Evolutionary conservation across 2,888 invertebrate genomes (phyloP).

Genomic region (Portevinia maculata): DNA sequence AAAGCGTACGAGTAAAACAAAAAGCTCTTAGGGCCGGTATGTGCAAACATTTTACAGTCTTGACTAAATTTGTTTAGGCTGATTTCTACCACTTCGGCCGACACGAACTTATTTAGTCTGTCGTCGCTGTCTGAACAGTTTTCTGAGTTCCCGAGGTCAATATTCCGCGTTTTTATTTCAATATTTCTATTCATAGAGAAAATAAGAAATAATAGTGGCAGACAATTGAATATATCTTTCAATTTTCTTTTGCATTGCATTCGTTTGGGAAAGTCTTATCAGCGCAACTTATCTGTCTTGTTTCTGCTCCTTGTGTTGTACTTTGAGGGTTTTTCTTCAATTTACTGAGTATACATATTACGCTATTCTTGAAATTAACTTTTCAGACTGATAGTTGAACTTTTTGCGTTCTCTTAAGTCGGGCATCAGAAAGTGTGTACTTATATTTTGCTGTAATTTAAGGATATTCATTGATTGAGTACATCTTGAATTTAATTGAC

Average conservation of each 20-base stretch:
- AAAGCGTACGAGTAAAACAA: conserved; percentile 25
- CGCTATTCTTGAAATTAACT: conserved; percentile 29
- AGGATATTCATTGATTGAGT: too few species aligned
- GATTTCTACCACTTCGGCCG: conserved; percentile 13
- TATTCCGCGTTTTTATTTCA: conserved; percentile 25
- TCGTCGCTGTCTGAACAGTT: conserved; percentile 29
- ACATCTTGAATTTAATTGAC: too few species aligned
- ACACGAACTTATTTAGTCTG: conserved; percentile 39
- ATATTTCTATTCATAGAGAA: not conserved
- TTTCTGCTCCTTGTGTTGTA: conserved; percentile 19
- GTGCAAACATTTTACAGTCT: conserved; percentile 41
- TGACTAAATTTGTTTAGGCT: conserved; percentile 45
- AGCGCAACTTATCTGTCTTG: conserved; percentile 43
- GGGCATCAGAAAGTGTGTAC: not conserved
- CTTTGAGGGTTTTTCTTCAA: conserved; percentile 12
- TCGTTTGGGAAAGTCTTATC: conserved; percentile 42
- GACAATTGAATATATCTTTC: too few species aligned
- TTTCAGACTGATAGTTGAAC: conserved; percentile 32
- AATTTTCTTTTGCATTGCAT: conserved; percentile 23
- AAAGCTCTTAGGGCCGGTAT: conserved; percentile 13
- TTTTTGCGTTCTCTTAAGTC: conserved; percentile 12
- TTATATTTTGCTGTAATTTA: too few species aligned
- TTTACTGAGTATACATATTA: conserved; percentile 19
- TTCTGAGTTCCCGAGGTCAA: conserved; percentile 40
- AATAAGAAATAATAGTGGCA: too few species aligned